Evolutionary conservation across 1,140 invertebrate species (phyloP).

Genomic region (Venustaconcha ellipsiformis): DNA sequence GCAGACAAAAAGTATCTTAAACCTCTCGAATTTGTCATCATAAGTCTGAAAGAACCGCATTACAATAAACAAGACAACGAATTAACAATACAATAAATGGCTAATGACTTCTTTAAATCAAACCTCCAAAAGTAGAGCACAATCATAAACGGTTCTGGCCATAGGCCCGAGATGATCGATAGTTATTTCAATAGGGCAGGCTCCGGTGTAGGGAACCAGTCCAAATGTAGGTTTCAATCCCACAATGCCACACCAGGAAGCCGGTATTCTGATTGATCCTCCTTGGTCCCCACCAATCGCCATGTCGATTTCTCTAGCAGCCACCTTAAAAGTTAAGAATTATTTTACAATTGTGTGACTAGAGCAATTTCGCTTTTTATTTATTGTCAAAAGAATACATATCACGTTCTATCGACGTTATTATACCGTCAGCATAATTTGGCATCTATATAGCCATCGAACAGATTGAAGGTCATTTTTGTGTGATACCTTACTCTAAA

Average conservation of each 20-base stretch:
- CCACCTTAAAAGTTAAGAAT: constrained; percentile 38
- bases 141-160: constrained; percentile 52
- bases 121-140: constrained; percentile 53
- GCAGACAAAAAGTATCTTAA: neutral
- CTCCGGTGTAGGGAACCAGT: constrained; percentile 57
- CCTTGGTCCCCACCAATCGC: constrained; percentile 54
- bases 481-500: neutral
- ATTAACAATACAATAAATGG: neutral
- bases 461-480: neutral
- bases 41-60: neutral
- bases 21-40: neutral
- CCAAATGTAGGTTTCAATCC: constrained; percentile 65
- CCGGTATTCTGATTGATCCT: constrained; percentile 60
- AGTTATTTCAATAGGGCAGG: constrained; percentile 35
- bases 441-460: neutral
- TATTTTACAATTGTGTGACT: no score
- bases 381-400: neutral
- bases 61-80: neutral
- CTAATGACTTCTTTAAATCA: constrained; percentile 5
- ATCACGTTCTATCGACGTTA: no score
- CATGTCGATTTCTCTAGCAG: constrained; percentile 44
- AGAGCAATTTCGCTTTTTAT: no score
- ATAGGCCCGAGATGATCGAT: constrained; percentile 60
- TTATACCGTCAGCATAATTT: neutral
- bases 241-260: constrained; percentile 53